A percentile compares a stretch with the other conserved stretches of the same genome.
phyloP scores from a whole-genome alignment of 2,113 vertebrate genomes.

The Pangasianodon hypophthalmus region DNA sequence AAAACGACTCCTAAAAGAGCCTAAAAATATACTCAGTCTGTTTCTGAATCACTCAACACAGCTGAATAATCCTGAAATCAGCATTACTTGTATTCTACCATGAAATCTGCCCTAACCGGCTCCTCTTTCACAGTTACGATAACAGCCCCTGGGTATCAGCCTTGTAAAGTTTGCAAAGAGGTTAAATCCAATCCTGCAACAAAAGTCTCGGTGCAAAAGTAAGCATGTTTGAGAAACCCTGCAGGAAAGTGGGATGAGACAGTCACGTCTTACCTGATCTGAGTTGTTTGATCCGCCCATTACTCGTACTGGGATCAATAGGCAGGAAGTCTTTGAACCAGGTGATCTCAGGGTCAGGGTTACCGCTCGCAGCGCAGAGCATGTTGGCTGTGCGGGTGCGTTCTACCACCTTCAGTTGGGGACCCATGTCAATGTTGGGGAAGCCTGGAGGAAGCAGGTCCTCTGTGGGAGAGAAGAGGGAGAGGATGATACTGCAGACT shows the following conservation, averaged over 20 bases:
- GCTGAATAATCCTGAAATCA: slow-evolving; percentile 68
- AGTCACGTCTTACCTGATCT: slow-evolving; percentile 90
- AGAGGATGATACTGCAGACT: neutral
- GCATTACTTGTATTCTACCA: slow-evolving; percentile 62
- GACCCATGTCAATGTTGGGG: slow-evolving; percentile 98
- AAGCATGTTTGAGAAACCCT: slow-evolving; percentile 2
- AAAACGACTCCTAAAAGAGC: slow-evolving; percentile 29
- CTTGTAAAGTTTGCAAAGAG: slow-evolving; percentile 22
- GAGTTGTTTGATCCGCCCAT: slow-evolving; percentile 93
- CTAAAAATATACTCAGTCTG: slow-evolving; percentile 75
- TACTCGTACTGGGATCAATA: slow-evolving; percentile 90
- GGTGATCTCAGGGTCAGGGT: slow-evolving; percentile 96
- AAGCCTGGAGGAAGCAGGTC: slow-evolving; percentile 93
- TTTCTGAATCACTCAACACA: slow-evolving; percentile 64
- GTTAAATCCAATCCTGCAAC: neutral
- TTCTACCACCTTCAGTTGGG: slow-evolving; percentile 97
- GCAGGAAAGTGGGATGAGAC: neutral
- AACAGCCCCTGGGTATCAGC: slow-evolving; percentile 33
- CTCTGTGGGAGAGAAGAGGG: slow-evolving; percentile 74
- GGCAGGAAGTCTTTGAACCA: slow-evolving; percentile 99
- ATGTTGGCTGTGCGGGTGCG: slow-evolving; percentile 94
- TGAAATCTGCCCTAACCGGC: slow-evolving; percentile 53
- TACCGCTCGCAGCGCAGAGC: slow-evolving; percentile 95
- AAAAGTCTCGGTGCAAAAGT: neutral
- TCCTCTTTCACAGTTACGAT: slow-evolving; percentile 44